These are phyloP conservation scores for Bembecia ichneumoniformis DNA, from an alignment of 2,888 invertebrate species.

Conservation along the genomic window DNA sequence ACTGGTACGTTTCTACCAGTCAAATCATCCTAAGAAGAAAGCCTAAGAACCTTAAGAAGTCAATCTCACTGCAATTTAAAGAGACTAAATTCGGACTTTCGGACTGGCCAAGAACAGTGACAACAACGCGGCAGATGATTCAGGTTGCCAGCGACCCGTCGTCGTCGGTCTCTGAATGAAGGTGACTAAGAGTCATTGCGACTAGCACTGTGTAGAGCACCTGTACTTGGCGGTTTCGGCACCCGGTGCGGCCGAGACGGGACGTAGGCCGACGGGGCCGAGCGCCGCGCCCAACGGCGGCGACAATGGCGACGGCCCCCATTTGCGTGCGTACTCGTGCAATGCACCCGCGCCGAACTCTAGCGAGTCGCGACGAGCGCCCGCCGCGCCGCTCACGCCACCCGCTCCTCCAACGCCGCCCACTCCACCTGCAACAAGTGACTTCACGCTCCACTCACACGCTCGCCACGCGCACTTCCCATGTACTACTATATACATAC, in stretches of 20 bases:
- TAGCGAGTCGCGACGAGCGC: slow-evolving; percentile 36
- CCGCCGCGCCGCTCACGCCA: neutral
- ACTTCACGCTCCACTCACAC: slow-evolving; percentile 28
- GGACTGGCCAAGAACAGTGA: no score
- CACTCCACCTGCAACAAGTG: slow-evolving; percentile 9
- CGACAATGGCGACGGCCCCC: slow-evolving; percentile 74
- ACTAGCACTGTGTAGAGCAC: slow-evolving; percentile 37
- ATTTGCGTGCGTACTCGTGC: slow-evolving; percentile 71
- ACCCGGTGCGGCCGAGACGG: slow-evolving; percentile 83
- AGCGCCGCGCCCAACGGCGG: slow-evolving; percentile 80
- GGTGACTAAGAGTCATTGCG: no score
- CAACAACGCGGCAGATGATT: no score
- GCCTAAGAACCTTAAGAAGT: no score
- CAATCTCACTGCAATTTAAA: no score
- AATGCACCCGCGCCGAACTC: slow-evolving; percentile 57
- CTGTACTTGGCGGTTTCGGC: slow-evolving; percentile 87
- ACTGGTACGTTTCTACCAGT: no score
- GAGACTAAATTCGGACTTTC: no score
- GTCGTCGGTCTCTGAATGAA: no score
- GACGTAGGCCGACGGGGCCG: slow-evolving; percentile 77
- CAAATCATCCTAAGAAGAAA: no score
- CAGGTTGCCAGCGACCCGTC: no score
- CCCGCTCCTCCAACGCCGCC: slow-evolving; percentile 2
- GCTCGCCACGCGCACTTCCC: neutral
- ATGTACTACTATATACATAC: neutral